Evolutionary conservation across 2,797 vertebrate genomes (phyloP).

Genomic region (Karalla daura): DNA sequence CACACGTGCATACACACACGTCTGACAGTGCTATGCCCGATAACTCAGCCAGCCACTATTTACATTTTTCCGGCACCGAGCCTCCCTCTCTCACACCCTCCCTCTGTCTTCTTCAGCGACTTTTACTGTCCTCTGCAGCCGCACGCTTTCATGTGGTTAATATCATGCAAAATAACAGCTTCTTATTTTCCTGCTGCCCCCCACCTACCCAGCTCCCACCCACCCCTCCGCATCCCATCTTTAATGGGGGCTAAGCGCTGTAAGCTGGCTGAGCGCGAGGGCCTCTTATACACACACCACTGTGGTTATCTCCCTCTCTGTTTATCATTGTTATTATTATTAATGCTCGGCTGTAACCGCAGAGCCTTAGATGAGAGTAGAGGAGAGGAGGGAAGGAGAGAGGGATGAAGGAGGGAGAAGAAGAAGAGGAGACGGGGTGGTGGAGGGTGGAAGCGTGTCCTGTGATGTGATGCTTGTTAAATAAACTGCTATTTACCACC

Average conservation of each 20-base stretch:
- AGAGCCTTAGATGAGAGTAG: conserved; percentile 51
- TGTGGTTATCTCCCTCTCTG: conserved; percentile 82
- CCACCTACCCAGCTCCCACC: neutral
- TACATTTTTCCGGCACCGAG: conserved; percentile 81
- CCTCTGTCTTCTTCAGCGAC: conserved; percentile 74
- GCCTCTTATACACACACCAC: conserved; percentile 78
- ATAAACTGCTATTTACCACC: conserved; percentile 85
- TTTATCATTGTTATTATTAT: conserved; percentile 87
- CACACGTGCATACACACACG: conserved; percentile 42
- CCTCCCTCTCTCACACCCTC: conserved; percentile 56
- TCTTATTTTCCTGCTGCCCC: conserved; percentile 72
- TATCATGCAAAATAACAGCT: conserved; percentile 88
- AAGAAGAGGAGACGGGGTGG: conserved; percentile 48
- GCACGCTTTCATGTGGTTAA: conserved; percentile 87
- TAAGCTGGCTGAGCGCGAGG: conserved; percentile 81
- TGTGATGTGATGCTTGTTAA: conserved; percentile 85
- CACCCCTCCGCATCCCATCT: conserved; percentile 66
- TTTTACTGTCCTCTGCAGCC: conserved; percentile 80
- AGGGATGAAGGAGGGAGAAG: conserved; percentile 51
- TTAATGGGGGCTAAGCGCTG: conserved; percentile 84
- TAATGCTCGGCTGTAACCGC: conserved; percentile 77
- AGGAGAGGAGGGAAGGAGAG: conserved; percentile 48
- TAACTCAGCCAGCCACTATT: conserved; percentile 85
- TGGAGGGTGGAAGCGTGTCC: conserved; percentile 65
- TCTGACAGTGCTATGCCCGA: conserved; percentile 83